Conservation (phyloP, 2,113 vertebrate species). For the Thoracochromis brauschi region DNA sequence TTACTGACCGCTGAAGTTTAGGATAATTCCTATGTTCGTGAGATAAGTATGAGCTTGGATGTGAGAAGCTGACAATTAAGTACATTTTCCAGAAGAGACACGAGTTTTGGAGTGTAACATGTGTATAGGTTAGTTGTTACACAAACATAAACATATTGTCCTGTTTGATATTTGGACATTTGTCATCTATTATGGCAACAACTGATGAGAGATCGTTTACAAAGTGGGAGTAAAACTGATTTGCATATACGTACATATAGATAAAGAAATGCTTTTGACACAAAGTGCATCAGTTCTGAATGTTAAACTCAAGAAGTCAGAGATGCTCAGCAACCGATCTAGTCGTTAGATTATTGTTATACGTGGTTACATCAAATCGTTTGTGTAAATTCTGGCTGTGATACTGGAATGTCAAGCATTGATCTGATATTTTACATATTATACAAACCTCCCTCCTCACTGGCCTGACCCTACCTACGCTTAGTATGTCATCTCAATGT, state of each 20-base stretch:
- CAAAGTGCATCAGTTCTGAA: slow-evolving; percentile 16
- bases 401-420: neutral
- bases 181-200: neutral
- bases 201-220: neutral
- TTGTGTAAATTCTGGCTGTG: neutral
- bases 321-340: neutral
- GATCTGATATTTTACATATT: neutral
- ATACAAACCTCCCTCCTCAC: neutral
- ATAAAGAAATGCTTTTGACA: neutral
- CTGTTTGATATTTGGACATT: neutral
- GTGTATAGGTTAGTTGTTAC: neutral
- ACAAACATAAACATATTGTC: neutral
- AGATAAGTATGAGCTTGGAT: neutral
- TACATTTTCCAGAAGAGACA: neutral
- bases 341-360: neutral
- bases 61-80: neutral
- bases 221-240: neutral
- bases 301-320: neutral
- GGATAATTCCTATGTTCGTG: neutral
- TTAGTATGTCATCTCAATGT: slow-evolving; percentile 21
- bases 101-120: neutral
- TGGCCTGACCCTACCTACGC: slow-evolving; percentile 35
- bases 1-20: neutral
- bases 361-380: neutral
- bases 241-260: neutral